These are phyloP conservation scores for Synanthedon formicaeformis DNA, from an alignment of 2,888 invertebrate genomes.

Conservation along the genomic window DNA sequence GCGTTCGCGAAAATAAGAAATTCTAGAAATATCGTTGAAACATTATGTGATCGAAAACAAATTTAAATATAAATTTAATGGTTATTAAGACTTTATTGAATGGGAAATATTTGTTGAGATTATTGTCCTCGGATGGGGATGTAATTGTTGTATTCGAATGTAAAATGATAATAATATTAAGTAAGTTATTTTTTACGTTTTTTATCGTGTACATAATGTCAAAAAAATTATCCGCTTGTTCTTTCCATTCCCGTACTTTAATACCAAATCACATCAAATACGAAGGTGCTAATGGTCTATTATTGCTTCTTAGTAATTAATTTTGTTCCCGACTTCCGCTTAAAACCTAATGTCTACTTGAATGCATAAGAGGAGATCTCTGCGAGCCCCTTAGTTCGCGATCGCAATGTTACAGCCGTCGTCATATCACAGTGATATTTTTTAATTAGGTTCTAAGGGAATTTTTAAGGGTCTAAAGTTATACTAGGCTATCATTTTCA, in stretches of 20 bases:
- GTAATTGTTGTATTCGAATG: constrained; percentile 70
- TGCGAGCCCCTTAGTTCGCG: background rate
- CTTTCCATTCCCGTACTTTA: constrained; percentile 56
- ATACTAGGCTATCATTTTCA: too few species aligned
- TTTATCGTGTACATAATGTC: constrained; percentile 65
- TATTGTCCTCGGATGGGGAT: constrained; percentile 61
- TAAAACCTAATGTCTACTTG: background rate
- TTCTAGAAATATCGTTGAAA: constrained; percentile 63
- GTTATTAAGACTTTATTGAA: constrained; percentile 67
- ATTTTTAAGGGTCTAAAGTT: too few species aligned
- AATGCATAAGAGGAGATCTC: too few species aligned
- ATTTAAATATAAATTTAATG: constrained; percentile 36
- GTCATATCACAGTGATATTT: background rate
- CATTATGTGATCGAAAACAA: constrained; percentile 66
- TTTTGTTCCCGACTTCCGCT: constrained; percentile 14
- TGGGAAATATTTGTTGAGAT: constrained; percentile 61
- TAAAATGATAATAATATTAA: constrained; percentile 68
- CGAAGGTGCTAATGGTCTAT: constrained; percentile 69
- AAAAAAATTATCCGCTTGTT: constrained; percentile 48
- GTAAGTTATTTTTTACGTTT: constrained; percentile 72
- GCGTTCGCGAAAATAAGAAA: constrained; percentile 48
- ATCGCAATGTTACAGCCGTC: background rate
- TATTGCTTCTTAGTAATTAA: constrained; percentile 56
- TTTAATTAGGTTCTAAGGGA: background rate
- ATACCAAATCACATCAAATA: constrained; percentile 35